Base-by-base conservation (phyloP, 2,888 invertebrate genomes). In the Netelia virgata region DNA sequence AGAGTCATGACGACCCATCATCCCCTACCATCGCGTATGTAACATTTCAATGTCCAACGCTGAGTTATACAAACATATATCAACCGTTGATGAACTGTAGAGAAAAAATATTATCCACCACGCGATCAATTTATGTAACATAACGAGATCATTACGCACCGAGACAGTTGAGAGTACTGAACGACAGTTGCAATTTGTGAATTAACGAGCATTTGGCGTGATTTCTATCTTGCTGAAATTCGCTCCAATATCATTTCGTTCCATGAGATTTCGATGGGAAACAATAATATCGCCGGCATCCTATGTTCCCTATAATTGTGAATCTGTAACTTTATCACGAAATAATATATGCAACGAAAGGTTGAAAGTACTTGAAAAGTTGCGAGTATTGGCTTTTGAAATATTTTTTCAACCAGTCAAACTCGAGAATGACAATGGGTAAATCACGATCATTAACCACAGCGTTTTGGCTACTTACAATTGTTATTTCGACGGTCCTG, bases 361-460 rank as follows among this genome's bases (percentile, higher is more conserved):
- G 11, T 14, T 47, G 14, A 14, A 47, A 47, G 47, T 64, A 78
- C 79, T 82, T 68, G 70, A n/a, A n/a, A n/a, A 47, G 69, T 66
- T 75, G n/a, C n/a, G n/a, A n/a, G n/a, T 14, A 76, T 63, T 79
- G 79, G 79, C 36, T 79, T 75, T 75, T 82, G 55, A 82, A 82
- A 61, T 47, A 79, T 82, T 82, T 79, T 78, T 47, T 76, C 16
- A 85, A 79, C 72, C 75, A 75, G 70, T 66, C 78, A 68, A 64
- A 53, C 66, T 70, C 36, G 5, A 70, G 77, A 73, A 80, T 72
- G 73, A 72, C 72, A 59, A 36, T 28, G 55, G 76, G 80, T 85
- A 75, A 83, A 82, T 82, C 84, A 55, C 64, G 36, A 75, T 79
- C 69, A 74, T 78, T 36, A 83, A 64, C 84, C 74, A 47, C 74